Base-by-base conservation (phyloP, 2,797 vertebrate genomes). In the Catamblyrhynchus diadema region DNA sequence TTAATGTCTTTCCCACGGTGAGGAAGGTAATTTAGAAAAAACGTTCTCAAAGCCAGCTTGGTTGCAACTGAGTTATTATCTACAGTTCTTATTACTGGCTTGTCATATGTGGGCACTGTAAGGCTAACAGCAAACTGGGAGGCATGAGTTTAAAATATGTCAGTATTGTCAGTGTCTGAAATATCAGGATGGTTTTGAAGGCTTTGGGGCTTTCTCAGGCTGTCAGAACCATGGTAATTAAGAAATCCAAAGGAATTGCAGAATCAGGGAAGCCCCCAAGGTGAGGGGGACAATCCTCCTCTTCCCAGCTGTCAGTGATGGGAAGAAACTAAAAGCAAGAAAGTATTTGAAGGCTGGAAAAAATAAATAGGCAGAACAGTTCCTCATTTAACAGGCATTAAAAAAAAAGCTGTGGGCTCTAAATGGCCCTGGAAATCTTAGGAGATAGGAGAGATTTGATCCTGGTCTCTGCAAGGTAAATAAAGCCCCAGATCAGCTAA, bases 21-120 rank as follows among this genome's bases (percentile, higher is more conserved):
- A 82, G 93, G 81, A 77, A 94, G 93, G 45, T 65, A 71, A 75
- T 94, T 87, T 73, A 60, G 78, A 62, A 92, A 91, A 91, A 82
- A 66, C 8, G 4, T 81, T 94, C 80, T 78, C 61, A 81, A 78
- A 88, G 39, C 12, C 72, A n/a, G 21, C 62, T 86, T 0, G 0
- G 12, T 53, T 88, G 45, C 57, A n/a, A 27, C 64, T 65, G 70
- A 86, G 32, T 90, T 93, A 21, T 95, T 79, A 62, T 44, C 54
- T 73, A 15, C 42, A 73, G 3, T n/a, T 24, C 45, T 80, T 64
- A 50, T 83, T 82, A 32, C 75, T 74, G 24, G 24, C 10, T 83
- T 78, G 53, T 88, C 69, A 15, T 33, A 21, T 30, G 47, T 47
- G 65, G 81, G 80, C 1, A 4, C 61, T 24, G 39, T 53, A 69